A percentile compares a stretch with the other conserved stretches of the same genome.
Evolutionary conservation across 1,140 invertebrate genomes (phyloP).

Genomic region (Lepidurus packardi): DNA sequence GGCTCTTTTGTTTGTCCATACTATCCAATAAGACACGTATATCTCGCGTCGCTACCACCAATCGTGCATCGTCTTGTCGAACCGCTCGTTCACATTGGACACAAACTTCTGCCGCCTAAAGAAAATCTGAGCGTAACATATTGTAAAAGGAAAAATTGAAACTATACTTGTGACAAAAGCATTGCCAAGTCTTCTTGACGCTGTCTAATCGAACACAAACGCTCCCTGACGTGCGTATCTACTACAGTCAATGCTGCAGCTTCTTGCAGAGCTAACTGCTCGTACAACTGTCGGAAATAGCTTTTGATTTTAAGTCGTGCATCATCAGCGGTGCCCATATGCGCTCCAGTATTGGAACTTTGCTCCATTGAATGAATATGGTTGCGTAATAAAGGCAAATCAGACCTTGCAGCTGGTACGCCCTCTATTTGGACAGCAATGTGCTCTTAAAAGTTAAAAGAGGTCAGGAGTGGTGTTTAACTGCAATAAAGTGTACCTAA

Average conservation of each 20-base stretch:
- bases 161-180: slow-evolving; percentile 49
- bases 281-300: slow-evolving; percentile 54
- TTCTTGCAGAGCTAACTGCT: slow-evolving; percentile 53
- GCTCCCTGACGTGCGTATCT: slow-evolving; percentile 54
- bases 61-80: slow-evolving; percentile 54
- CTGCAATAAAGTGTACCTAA: slow-evolving; percentile 43
- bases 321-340: slow-evolving; percentile 46
- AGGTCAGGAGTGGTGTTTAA: slow-evolving; percentile 32
- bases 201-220: slow-evolving; percentile 53
- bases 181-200: slow-evolving; percentile 55
- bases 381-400: not conserved
- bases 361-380: not conserved
- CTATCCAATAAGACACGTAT: slow-evolving; percentile 52
- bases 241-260: slow-evolving; percentile 53
- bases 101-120: slow-evolving; percentile 52
- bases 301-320: slow-evolving; percentile 49
- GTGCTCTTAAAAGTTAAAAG: not conserved
- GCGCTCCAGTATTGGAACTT: not conserved
- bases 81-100: slow-evolving; percentile 54
- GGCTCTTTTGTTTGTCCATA: slow-evolving; percentile 55
- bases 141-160: not conserved
- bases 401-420: not conserved
- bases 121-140: not conserved
- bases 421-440: not conserved
- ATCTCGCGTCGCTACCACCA: slow-evolving; percentile 50